These are phyloP conservation scores for Megastigmus dorsalis DNA, from an alignment of 2,888 invertebrate genomes.

Conservation along the genomic window DNA sequence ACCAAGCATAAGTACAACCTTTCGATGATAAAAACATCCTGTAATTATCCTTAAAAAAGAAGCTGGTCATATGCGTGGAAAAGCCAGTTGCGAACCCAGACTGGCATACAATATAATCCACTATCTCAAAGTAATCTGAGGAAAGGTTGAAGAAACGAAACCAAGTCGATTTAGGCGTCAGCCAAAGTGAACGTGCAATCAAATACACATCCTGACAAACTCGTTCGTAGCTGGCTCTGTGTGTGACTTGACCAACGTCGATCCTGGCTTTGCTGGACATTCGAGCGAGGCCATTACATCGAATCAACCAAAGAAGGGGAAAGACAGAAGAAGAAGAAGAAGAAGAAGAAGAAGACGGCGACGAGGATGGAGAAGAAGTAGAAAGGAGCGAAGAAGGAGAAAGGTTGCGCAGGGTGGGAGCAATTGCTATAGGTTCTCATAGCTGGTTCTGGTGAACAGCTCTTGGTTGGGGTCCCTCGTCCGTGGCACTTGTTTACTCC, in stretches of 20 bases:
- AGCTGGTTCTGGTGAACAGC: slow-evolving; percentile 31
- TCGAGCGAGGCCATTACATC: not conserved
- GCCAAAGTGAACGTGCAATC: no score
- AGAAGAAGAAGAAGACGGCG: not conserved
- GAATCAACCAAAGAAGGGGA: not conserved
- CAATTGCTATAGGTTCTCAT: slow-evolving; percentile 11
- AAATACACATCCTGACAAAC: slow-evolving; percentile 17
- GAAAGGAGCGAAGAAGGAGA: slow-evolving; percentile 24
- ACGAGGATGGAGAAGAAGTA: not conserved
- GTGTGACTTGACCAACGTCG: not conserved
- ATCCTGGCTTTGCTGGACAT: slow-evolving; percentile 4
- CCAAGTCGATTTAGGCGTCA: slow-evolving; percentile 5
- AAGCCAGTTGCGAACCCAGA: not conserved
- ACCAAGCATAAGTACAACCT: not conserved
- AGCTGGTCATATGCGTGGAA: not conserved
- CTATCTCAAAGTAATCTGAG: not conserved
- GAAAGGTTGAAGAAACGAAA: not conserved
- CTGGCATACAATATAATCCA: not conserved
- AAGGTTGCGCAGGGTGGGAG: not conserved
- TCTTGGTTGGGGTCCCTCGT: slow-evolving; percentile 45
- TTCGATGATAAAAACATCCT: not conserved
- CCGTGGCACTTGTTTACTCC: slow-evolving; percentile 70
- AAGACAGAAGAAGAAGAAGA: not conserved
- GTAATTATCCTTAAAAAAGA: not conserved
- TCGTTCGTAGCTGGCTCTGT: not conserved